phyloP scores from a whole-genome alignment of 2,888 invertebrate species.

The Oscheius sp. region DNA sequence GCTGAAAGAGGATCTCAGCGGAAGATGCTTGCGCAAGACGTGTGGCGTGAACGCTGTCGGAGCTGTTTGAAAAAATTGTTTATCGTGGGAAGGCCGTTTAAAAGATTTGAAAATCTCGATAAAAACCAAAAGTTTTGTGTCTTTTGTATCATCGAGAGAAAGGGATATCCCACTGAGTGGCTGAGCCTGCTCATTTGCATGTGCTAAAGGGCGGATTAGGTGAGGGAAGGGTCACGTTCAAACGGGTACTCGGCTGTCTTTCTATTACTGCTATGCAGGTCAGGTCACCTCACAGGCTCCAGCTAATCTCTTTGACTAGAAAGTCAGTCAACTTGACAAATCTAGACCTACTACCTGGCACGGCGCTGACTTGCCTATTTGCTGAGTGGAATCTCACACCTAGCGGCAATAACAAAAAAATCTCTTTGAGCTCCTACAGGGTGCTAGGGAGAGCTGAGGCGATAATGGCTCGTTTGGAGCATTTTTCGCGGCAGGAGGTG shows the following conservation, averaged over 20 bases:
- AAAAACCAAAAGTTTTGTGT: no score
- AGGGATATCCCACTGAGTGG: neutral
- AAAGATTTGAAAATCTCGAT: neutral
- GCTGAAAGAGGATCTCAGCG: neutral
- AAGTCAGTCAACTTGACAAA: conserved; percentile 12
- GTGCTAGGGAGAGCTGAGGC: neutral
- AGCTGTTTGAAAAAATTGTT: neutral
- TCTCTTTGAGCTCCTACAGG: neutral
- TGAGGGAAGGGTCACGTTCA: conserved; percentile 17
- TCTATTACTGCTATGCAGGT: conserved; percentile 21
- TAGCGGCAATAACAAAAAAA: conserved; percentile 11
- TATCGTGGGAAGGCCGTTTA: neutral
- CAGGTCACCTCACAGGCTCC: conserved; percentile 24
- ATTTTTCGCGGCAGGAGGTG: conserved; percentile 26
- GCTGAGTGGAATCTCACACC: neutral
- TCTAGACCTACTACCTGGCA: conserved; percentile 16
- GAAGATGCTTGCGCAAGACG: neutral
- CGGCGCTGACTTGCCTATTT: no score
- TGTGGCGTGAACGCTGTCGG: neutral
- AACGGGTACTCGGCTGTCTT: conserved; percentile 23
- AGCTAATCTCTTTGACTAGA: conserved; percentile 8
- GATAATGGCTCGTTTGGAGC: conserved; percentile 9
- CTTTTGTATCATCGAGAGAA: no score
- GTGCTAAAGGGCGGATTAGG: conserved; percentile 32
- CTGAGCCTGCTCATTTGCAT: conserved; percentile 22